A percentile compares a stretch with the other conserved stretches of the same genome.
These are phyloP conservation scores for Poeciliopsis turrubarensis DNA, from an alignment of 2,113 vertebrate genomes.

Conservation along the genomic window DNA sequence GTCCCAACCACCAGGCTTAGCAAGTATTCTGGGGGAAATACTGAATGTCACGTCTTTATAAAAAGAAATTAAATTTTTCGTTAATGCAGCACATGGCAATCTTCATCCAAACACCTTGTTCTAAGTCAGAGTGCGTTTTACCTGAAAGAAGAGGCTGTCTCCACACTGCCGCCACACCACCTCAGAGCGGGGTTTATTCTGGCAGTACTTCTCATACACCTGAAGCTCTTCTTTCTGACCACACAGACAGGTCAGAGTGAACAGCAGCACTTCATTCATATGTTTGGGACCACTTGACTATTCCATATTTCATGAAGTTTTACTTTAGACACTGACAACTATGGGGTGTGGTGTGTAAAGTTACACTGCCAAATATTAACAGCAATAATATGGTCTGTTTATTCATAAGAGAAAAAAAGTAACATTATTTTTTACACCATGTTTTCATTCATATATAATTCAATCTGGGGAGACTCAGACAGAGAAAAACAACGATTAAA, in stretches of 20 bases:
- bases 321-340: background rate
- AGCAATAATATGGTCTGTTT: too few species aligned
- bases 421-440: too few species aligned
- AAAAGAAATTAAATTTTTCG: background rate
- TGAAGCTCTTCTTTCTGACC: slow-evolving; percentile 94
- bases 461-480: too few species aligned
- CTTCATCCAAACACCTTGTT: too few species aligned
- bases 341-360: too few species aligned
- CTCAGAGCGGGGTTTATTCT: slow-evolving; percentile 94
- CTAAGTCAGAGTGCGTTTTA: slow-evolving; percentile 40
- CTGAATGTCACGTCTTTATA: too few species aligned
- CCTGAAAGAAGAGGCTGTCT: slow-evolving; percentile 93
- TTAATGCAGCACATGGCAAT: background rate
- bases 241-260: slow-evolving; percentile 24
- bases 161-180: slow-evolving; percentile 94
- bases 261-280: background rate
- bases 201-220: slow-evolving; percentile 95
- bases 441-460: too few species aligned
- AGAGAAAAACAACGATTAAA: too few species aligned
- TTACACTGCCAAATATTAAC: too few species aligned
- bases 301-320: background rate
- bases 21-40: too few species aligned
- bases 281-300: background rate
- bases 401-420: too few species aligned
- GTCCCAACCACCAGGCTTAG: too few species aligned